Conservation (phyloP, 2,113 vertebrate genomes). For the Callipepla californica region DNA sequence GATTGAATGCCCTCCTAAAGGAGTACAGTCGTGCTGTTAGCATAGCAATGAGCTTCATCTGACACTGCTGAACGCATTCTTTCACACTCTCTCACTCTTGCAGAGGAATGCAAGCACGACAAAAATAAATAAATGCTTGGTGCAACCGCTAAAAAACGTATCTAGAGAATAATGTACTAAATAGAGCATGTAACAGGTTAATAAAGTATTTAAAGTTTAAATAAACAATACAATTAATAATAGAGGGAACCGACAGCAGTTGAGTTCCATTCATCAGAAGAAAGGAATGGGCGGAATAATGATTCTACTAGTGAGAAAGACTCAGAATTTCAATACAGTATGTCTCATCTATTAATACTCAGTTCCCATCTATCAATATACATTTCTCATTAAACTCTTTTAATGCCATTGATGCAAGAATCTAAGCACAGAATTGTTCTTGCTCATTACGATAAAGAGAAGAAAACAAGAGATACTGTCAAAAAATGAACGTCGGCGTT, state of each 20-base stretch:
- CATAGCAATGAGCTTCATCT: constrained; percentile 69
- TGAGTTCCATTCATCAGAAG: constrained; percentile 11
- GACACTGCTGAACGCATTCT: not conserved
- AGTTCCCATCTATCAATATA: not conserved
- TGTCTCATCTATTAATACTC: not conserved
- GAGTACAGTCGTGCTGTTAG: constrained; percentile 21
- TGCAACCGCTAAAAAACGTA: not conserved
- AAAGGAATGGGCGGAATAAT: constrained; percentile 1
- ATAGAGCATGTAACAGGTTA: constrained; percentile 21
- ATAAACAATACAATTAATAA: constrained; percentile 48
- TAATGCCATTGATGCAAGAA: not conserved
- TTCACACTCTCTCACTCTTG: constrained; percentile 9
- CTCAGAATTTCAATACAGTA: not conserved
- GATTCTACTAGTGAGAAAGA: not conserved
- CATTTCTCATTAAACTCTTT: not conserved
- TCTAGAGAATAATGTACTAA: constrained; percentile 43
- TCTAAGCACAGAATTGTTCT: not conserved
- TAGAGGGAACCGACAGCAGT: constrained; percentile 25
- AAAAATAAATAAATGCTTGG: constrained; percentile 55
- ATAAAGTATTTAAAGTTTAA: constrained; percentile 1
- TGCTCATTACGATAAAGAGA: not conserved
- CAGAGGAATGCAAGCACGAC: constrained; percentile 37
- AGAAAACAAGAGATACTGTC: not conserved
- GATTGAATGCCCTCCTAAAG: constrained; percentile 66
- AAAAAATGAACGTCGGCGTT: not conserved